Evolutionary conservation across 2,113 vertebrate genomes (phyloP).

Genomic region (Eretmochelys imbricata): DNA sequence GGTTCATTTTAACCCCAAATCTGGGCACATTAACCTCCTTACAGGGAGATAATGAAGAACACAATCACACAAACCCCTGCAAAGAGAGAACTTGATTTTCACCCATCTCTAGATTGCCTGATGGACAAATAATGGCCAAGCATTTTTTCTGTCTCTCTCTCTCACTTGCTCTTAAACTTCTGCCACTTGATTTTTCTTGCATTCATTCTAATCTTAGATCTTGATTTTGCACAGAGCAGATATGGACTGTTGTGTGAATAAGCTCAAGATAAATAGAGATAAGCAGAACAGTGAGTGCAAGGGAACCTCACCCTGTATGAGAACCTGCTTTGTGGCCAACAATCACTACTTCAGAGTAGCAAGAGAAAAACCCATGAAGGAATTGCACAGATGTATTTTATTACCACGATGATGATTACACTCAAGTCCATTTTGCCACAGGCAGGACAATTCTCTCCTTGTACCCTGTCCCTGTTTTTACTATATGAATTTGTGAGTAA

Average conservation of each 20-base stretch:
- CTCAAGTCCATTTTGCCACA: background rate
- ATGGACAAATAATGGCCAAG: too few species aligned
- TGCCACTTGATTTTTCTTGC: background rate
- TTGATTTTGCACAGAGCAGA: background rate
- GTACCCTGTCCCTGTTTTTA: background rate
- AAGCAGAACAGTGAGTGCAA: background rate
- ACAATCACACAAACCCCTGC: too few species aligned
- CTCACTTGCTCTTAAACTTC: background rate
- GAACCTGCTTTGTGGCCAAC: background rate
- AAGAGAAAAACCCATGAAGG: background rate
- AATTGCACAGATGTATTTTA: accelerated
- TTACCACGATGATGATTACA: background rate
- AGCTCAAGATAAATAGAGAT: background rate
- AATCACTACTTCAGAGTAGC: background rate
- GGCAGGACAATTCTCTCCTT: background rate
- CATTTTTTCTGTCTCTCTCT: background rate
- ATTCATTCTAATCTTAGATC: background rate
- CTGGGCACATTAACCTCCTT: background rate
- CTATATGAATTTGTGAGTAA: background rate
- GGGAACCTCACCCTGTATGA: background rate
- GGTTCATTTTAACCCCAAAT: background rate
- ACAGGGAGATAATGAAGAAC: background rate
- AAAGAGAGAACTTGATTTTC: too few species aligned
- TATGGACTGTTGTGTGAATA: background rate
- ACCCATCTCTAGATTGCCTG: too few species aligned